These are phyloP conservation scores for Prionailurus bengalensis DNA, from an alignment of 2,113 vertebrate species.

Conservation along the genomic window DNA sequence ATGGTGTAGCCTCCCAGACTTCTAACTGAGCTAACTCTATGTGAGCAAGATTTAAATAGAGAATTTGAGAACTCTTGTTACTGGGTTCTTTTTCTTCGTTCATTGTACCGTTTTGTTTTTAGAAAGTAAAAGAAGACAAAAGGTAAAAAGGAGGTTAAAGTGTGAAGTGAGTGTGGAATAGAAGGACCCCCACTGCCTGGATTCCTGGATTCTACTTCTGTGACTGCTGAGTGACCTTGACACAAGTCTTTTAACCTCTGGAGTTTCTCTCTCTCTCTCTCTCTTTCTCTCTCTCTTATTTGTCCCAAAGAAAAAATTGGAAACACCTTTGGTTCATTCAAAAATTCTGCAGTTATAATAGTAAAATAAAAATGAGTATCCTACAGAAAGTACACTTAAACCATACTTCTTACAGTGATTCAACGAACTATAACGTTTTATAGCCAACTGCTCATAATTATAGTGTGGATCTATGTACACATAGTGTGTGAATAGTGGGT, in stretches of 20 bases:
- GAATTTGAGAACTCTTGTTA: neutral
- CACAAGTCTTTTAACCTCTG: neutral
- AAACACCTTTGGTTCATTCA: neutral
- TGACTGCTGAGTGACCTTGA: neutral
- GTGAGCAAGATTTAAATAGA: neutral
- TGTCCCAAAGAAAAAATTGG: constrained; percentile 9
- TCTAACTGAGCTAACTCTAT: neutral
- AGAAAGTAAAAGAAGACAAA: constrained; percentile 58
- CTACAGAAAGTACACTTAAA: constrained; percentile 27
- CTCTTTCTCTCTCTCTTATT: neutral
- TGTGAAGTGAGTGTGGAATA: neutral
- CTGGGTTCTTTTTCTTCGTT: neutral
- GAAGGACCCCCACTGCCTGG: constrained; percentile 15
- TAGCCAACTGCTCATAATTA: neutral
- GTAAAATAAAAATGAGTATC: constrained; percentile 9
- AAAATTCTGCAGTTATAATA: constrained; percentile 15
- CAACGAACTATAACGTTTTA: constrained; percentile 52
- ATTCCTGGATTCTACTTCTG: neutral
- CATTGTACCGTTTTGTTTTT: constrained; percentile 16
- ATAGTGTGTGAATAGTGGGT: neutral
- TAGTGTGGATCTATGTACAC: neutral
- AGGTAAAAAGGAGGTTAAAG: neutral
- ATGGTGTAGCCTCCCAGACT: neutral
- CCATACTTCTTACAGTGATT: neutral
- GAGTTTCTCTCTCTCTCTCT: neutral